A percentile compares a stretch with the other conserved stretches of the same genome.
phyloP scores from a whole-genome alignment of 2,888 invertebrate genomes.

The Drosophila paracracens region DNA sequence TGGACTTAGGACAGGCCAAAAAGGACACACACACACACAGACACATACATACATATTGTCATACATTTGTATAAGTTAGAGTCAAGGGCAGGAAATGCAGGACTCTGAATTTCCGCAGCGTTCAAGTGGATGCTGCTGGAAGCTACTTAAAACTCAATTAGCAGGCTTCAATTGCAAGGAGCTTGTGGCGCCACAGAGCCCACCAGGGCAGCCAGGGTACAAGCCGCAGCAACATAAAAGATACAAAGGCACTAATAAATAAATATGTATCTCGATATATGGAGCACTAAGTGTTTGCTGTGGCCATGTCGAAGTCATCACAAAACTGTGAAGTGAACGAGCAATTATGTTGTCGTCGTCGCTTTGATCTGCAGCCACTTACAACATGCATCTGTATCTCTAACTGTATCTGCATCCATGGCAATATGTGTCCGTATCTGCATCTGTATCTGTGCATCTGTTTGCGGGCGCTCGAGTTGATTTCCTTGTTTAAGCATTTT shows the following conservation, averaged over 20 bases:
- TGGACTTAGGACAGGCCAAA: conserved; percentile 29
- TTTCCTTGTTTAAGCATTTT: conserved; percentile 75
- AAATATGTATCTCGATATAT: conserved; percentile 30
- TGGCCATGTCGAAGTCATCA: conserved; percentile 55
- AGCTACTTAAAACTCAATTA: conserved; percentile 78
- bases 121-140: conserved; percentile 68
- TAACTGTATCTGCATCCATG: conserved; percentile 12
- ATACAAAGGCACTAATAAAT: conserved; percentile 34
- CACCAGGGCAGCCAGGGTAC: conserved; percentile 50
- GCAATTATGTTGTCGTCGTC: conserved; percentile 80
- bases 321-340: conserved; percentile 81
- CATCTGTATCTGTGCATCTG: conserved; percentile 19
- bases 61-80: neutral
- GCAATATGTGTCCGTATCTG: neutral
- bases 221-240: conserved; percentile 55
- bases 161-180: conserved; percentile 42
- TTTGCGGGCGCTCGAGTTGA: conserved; percentile 55
- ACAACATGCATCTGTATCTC: conserved; percentile 30
- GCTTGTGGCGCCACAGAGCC: conserved; percentile 58
- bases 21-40: neutral
- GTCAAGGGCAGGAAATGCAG: conserved; percentile 63
- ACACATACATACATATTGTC: no score
- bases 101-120: conserved; percentile 58
- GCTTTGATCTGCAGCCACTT: conserved; percentile 81
- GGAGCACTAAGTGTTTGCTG: conserved; percentile 55